These are phyloP conservation scores for Ranitomeya imitator DNA, from an alignment of 2,113 vertebrate genomes.

Conservation along the genomic window DNA sequence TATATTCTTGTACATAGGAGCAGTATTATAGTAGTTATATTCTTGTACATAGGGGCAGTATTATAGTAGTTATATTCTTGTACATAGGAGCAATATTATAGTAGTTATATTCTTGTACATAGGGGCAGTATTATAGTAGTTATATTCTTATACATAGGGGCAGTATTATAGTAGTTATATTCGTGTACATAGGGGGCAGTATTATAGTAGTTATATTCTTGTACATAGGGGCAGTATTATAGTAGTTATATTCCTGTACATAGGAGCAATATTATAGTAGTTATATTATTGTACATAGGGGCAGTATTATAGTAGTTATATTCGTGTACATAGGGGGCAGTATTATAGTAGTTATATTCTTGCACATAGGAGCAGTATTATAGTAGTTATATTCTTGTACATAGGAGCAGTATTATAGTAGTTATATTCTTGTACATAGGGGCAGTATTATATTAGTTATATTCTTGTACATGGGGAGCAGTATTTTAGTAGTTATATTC, in stretches of 20 bases:
- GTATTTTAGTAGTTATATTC: conserved; percentile 15
- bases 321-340: neutral
- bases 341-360: conserved; percentile 10
- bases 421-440: conserved; percentile 6
- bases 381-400: conserved; percentile 9
- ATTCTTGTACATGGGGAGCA: neutral
- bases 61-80: conserved; percentile 4
- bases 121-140: neutral
- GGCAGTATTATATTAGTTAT: neutral
- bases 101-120: conserved; percentile 8
- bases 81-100: conserved; percentile 3
- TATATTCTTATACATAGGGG: conserved; percentile 1
- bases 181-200: neutral
- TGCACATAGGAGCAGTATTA: conserved; percentile 1
- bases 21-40: neutral
- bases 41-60: neutral
- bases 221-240: neutral
- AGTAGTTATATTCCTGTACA: neutral
- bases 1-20: no score
- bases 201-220: conserved; percentile 14
- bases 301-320: neutral
- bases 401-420: neutral
- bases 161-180: conserved; percentile 10
- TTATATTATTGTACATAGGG: conserved; percentile 1
- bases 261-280: neutral